Percentiles rank a stretch among this genome's conserved stretches.
Conservation (phyloP, 2,113 vertebrate genomes). For the rabbit (Oryctolagus cuniculus) region DNA sequence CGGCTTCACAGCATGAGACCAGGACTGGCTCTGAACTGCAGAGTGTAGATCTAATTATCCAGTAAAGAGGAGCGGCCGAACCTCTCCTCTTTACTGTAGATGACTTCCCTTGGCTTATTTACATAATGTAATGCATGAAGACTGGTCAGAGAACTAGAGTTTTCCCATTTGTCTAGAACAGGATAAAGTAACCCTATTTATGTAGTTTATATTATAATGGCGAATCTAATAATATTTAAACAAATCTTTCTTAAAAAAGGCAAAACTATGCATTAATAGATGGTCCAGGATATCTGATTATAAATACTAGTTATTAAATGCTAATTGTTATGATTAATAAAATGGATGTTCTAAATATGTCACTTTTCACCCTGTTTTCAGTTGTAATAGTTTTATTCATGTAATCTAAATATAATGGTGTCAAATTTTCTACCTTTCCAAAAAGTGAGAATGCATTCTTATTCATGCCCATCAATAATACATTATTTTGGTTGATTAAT, state of each 20-base stretch:
- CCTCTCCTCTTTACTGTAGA: slow-evolving; percentile 84
- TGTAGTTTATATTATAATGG: slow-evolving; percentile 68
- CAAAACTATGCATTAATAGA: slow-evolving; percentile 24
- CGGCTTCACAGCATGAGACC: slow-evolving; percentile 78
- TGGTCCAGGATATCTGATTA: slow-evolving; percentile 31
- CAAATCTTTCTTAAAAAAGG: background rate
- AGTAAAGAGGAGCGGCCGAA: slow-evolving; percentile 86
- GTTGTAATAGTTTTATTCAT: slow-evolving; percentile 48
- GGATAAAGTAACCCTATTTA: slow-evolving; percentile 85
- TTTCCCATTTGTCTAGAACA: slow-evolving; percentile 79
- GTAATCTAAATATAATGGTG: background rate
- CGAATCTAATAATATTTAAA: slow-evolving; percentile 54
- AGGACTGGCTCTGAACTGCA: slow-evolving; percentile 86
- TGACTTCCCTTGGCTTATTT: slow-evolving; percentile 87
- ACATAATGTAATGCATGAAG: slow-evolving; percentile 87
- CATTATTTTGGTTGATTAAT: slow-evolving; percentile 19
- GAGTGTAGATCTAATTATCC: slow-evolving; percentile 88
- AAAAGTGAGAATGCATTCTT: background rate
- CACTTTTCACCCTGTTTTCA: background rate
- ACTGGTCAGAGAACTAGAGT: slow-evolving; percentile 84
- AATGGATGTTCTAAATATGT: background rate
- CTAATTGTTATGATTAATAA: slow-evolving; percentile 34
- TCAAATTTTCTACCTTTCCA: background rate
- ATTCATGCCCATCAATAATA: background rate
- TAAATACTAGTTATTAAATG: slow-evolving; percentile 3